These are phyloP conservation scores for Cheilosia vernalis DNA, from an alignment of 2,888 invertebrate species.

Conservation along the genomic window DNA sequence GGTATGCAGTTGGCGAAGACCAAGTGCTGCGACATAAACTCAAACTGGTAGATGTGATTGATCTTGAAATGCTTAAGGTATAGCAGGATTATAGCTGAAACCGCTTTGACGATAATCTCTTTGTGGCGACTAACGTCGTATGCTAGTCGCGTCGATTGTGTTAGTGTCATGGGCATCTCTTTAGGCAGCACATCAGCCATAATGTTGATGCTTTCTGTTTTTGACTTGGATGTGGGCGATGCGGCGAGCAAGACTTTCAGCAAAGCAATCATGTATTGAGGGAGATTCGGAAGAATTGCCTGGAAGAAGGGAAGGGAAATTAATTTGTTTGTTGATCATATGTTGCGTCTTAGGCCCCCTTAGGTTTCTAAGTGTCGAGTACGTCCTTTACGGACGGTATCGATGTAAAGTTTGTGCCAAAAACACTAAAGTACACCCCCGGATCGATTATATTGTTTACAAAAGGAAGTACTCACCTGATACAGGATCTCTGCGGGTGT, in stretches of 20 bases:
- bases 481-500: constrained; percentile 95
- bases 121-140: constrained; percentile 99
- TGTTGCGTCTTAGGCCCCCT: too few relatives aligned
- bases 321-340: too few relatives aligned
- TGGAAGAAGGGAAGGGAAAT: background rate
- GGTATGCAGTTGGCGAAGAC: constrained; percentile 99
- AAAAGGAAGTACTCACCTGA: constrained; percentile 82
- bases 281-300: constrained; percentile 97
- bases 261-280: constrained; percentile 98
- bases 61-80: constrained; percentile 98
- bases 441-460: too few relatives aligned
- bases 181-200: constrained; percentile 98
- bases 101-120: constrained; percentile 98
- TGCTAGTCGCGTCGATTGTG: constrained; percentile 97
- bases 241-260: constrained; percentile 98
- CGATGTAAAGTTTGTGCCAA: too few relatives aligned
- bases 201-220: constrained; percentile 98
- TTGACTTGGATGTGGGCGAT: constrained; percentile 99
- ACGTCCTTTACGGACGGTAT: too few relatives aligned
- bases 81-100: constrained; percentile 94
- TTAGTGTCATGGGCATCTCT: constrained; percentile 98
- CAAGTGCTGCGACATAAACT: constrained; percentile 99
- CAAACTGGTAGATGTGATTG: constrained; percentile 99
- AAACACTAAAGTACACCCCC: too few relatives aligned
- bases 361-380: too few relatives aligned